Evolutionary conservation across 37 sponge, comb jelly and placozoan species (phyloP).

Genomic region (Mnemiopsis leidyi): DNA sequence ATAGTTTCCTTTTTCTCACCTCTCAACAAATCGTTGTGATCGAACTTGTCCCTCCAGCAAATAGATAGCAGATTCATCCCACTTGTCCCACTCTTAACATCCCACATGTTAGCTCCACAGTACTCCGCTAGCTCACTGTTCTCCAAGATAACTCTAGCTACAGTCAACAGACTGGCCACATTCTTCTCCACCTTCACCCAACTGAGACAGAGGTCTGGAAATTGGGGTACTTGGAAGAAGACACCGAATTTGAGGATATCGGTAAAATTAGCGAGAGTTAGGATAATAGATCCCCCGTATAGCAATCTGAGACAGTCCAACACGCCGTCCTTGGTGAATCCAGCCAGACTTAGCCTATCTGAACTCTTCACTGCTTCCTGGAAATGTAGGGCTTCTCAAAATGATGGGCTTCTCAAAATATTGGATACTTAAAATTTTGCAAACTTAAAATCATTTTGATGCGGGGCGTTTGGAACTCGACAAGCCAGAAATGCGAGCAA

Average conservation of each 20-base stretch:
- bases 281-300: background rate
- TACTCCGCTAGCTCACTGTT: background rate
- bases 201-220: background rate
- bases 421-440: too few relatives aligned
- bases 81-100: background rate
- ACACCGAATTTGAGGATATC: slow-evolving; percentile 16
- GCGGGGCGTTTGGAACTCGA: too few relatives aligned
- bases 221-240: background rate
- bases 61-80: background rate
- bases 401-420: too few relatives aligned
- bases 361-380: slow-evolving; percentile 12
- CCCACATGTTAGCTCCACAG: background rate
- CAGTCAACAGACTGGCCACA: background rate
- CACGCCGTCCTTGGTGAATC: background rate
- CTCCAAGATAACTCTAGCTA: background rate
- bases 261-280: background rate
- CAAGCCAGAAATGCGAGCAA: too few relatives aligned
- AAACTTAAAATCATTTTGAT: too few relatives aligned
- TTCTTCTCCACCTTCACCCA: slow-evolving; percentile 1
- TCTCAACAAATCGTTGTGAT: background rate
- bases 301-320: background rate
- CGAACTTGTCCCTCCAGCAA: background rate
- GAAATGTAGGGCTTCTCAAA: too few relatives aligned
- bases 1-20: background rate
- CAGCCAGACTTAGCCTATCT: background rate